Evolutionary conservation across 2,797 vertebrate species (phyloP).

Genomic region (Arnoldichthys spilopterus): DNA sequence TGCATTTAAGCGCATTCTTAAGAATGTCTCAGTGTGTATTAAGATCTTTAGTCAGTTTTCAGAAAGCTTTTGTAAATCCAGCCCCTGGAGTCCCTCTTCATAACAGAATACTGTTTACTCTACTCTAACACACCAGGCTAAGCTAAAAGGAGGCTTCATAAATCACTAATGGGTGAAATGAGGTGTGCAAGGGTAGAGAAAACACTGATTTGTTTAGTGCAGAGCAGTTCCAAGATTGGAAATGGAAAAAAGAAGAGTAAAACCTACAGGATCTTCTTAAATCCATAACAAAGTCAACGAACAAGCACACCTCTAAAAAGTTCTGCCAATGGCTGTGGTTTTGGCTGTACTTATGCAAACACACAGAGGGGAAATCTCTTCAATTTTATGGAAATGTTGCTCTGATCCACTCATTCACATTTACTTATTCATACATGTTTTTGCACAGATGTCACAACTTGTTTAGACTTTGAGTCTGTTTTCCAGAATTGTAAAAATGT

Average conservation of each 20-base stretch:
- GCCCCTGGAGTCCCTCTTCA: too few species aligned
- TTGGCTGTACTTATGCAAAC: conserved; percentile 31
- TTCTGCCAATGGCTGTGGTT: neutral
- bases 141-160: neutral
- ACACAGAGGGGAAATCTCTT: neutral
- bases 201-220: neutral
- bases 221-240: neutral
- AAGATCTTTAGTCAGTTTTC: neutral
- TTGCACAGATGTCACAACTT: conserved; percentile 4
- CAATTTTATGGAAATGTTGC: neutral
- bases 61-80: neutral
- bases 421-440: neutral
- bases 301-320: neutral
- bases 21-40: neutral
- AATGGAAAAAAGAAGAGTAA: conserved; percentile 9
- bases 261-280: neutral
- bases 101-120: neutral
- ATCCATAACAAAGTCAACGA: conserved; percentile 21
- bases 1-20: neutral
- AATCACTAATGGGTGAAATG: neutral
- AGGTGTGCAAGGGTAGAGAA: neutral
- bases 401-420: neutral
- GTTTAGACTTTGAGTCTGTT: neutral
- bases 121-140: neutral
- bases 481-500: neutral